These are phyloP conservation scores for Orthosia incerta DNA, from an alignment of 2,888 invertebrate species.

Conservation along the genomic window DNA sequence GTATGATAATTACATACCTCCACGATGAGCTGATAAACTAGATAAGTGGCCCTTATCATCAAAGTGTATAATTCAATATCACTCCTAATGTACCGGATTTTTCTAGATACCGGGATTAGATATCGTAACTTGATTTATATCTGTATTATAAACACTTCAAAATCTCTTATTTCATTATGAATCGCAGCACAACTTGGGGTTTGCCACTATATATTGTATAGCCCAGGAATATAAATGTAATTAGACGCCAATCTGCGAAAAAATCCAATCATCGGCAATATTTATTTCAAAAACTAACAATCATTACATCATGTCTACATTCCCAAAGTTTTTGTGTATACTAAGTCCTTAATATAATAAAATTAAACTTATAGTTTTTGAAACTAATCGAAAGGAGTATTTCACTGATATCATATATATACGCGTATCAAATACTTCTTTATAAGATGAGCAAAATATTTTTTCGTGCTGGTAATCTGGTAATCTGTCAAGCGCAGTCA, in stretches of 20 bases:
- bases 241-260: too few species aligned
- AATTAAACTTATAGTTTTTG: too few species aligned
- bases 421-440: not conserved
- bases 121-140: too few species aligned
- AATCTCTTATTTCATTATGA: not conserved
- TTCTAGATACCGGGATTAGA: not conserved
- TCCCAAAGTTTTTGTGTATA: too few species aligned
- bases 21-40: not conserved
- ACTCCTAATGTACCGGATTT: not conserved
- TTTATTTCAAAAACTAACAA: too few species aligned
- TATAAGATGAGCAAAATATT: not conserved
- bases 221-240: too few species aligned
- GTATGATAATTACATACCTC: not conserved
- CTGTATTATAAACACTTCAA: not conserved
- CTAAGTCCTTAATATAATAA: too few species aligned
- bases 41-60: not conserved
- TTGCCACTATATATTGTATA: too few species aligned
- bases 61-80: not conserved
- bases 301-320: too few species aligned
- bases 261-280: too few species aligned
- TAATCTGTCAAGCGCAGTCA: not conserved
- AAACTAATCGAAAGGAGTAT: not conserved
- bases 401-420: not conserved
- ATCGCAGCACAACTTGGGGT: too few species aligned
- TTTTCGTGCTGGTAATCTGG: not conserved